Evolutionary conservation across 1,140 invertebrate species (phyloP).

Genomic region (Saccostrea cuccullata): DNA sequence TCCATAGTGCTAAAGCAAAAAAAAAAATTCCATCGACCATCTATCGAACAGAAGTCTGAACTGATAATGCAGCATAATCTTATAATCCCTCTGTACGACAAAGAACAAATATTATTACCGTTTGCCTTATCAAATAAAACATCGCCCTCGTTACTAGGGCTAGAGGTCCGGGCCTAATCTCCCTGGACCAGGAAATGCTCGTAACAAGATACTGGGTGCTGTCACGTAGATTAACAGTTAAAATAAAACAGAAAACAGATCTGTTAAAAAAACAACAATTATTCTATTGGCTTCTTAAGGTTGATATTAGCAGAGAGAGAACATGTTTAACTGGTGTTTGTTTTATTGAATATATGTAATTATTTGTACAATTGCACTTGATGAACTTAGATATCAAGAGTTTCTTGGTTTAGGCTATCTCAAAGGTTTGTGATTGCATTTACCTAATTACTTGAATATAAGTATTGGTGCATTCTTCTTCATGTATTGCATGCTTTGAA

Average conservation of each 20-base stretch:
- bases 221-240: conserved; percentile 23
- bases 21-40: conserved; percentile 1
- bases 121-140: conserved; percentile 36
- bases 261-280: neutral
- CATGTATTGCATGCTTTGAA: too few relatives aligned
- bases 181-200: conserved; percentile 2
- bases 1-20: neutral
- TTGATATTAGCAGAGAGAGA: neutral
- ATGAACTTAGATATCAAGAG: neutral
- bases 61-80: conserved; percentile 31
- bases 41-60: neutral
- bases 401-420: neutral
- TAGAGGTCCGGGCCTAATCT: conserved; percentile 21
- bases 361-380: neutral
- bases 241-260: neutral
- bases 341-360: neutral
- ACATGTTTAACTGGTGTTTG: neutral
- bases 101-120: conserved; percentile 32
- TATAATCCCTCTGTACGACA: conserved; percentile 23
- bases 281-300: neutral
- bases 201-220: conserved; percentile 2
- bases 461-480: too few relatives aligned
- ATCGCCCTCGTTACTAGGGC: conserved; percentile 14
- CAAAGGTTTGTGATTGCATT: too few relatives aligned
- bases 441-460: too few relatives aligned